These are phyloP conservation scores for Cardiocondyla obscurior DNA, from an alignment of 1,140 invertebrate species.

Conservation along the genomic window DNA sequence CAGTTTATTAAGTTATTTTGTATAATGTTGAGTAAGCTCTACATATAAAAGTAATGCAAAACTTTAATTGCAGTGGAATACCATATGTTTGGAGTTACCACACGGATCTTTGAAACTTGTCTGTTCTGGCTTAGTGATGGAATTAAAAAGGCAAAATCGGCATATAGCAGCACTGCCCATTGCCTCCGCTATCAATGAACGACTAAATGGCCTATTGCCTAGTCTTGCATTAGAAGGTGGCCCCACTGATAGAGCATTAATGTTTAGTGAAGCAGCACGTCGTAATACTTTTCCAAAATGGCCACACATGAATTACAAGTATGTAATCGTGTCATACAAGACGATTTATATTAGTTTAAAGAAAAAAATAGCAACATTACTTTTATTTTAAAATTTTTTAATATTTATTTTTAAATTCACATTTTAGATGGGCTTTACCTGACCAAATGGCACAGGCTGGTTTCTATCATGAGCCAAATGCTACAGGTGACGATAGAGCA, in stretches of 20 bases:
- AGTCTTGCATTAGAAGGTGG: constrained; percentile 81
- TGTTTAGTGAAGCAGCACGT: constrained; percentile 96
- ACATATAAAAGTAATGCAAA: not conserved
- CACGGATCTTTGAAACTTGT: constrained; percentile 91
- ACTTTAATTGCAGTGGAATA: constrained; percentile 91
- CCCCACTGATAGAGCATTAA: constrained; percentile 87
- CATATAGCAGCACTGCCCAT: constrained; percentile 93
- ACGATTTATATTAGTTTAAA: not conserved
- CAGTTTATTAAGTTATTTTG: constrained; percentile 19
- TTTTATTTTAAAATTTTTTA: not conserved
- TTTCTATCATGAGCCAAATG: constrained; percentile 96
- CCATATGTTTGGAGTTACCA: constrained; percentile 92
- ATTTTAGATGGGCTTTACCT: constrained; percentile 94
- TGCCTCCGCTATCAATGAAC: constrained; percentile 94
- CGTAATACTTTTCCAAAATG: constrained; percentile 95
- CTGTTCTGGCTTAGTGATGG: constrained; percentile 90
- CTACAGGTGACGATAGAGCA: constrained; percentile 94
- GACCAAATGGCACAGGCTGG: constrained; percentile 98
- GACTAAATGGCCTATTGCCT: constrained; percentile 90
- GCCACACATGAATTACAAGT: constrained; percentile 99
- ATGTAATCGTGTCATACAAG: constrained; percentile 64
- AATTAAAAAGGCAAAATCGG: constrained; percentile 92
- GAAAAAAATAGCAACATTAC: not conserved
- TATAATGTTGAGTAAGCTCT: not conserved
- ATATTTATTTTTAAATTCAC: not conserved